These are phyloP conservation scores for Apistogramma diplotaenia DNA, from an alignment of 2,113 vertebrate species.

Conservation along the genomic window DNA sequence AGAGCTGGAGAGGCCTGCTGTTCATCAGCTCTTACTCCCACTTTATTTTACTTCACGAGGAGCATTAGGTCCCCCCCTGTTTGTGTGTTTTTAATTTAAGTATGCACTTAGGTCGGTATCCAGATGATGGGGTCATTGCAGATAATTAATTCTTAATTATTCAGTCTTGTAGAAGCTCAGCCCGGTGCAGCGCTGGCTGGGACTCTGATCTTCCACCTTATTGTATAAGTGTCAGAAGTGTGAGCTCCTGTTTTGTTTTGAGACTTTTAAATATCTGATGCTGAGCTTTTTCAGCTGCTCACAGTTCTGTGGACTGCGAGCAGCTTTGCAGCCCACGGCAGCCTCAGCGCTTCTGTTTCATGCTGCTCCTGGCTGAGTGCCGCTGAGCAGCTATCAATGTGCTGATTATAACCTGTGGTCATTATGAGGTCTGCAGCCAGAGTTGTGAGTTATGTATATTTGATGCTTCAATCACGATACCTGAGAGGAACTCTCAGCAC, in stretches of 20 bases:
- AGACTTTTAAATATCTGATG: too few relatives aligned
- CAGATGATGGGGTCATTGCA: neutral
- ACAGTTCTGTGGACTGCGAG: neutral
- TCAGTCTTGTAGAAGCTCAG: too few relatives aligned
- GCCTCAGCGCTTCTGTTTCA: neutral
- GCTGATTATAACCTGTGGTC: neutral
- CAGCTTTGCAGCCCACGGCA: neutral
- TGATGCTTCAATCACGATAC: neutral
- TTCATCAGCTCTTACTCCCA: neutral
- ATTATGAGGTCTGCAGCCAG: neutral
- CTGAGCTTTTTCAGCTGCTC: neutral
- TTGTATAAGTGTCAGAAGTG: neutral
- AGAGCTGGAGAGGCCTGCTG: neutral
- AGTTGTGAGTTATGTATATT: neutral
- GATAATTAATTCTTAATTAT: too few relatives aligned
- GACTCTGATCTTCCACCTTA: neutral
- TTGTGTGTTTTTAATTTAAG: neutral
- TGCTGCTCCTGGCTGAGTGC: neutral
- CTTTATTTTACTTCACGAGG: neutral
- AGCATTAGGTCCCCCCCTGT: neutral
- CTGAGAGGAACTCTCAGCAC: too few relatives aligned
- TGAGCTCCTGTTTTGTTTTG: too few relatives aligned
- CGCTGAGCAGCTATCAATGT: neutral
- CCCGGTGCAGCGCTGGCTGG: too few relatives aligned
- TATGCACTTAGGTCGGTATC: neutral